Evolutionary conservation across 2,797 vertebrate genomes (phyloP), one percentile per base, ranked within the genome.

Genomic region (Loriculus beryllinus): DNA sequence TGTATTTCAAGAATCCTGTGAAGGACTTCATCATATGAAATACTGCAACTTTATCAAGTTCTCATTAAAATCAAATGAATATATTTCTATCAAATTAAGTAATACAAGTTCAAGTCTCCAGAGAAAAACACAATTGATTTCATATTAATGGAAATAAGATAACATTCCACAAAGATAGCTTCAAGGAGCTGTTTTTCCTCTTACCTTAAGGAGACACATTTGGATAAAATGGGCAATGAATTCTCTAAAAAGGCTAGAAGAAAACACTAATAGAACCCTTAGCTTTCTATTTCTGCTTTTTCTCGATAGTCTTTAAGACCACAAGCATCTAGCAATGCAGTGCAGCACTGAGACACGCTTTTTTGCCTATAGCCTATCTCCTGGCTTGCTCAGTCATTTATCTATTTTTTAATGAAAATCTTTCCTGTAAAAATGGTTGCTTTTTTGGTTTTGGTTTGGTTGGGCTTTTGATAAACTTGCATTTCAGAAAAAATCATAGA

Each of bases 341-440:
- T 37, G 26, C 10, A 75, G 42, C 28, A 86, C 52, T 10, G 14
- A 14, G 45, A 10, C 14, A 59, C 0, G 0, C 3, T 39, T 54
- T 60, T 45, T 47, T 83, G n/a, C n/a, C 43, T 39, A n/a, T 2
- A 54, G 20, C 3, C 0, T 40, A 35, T 23, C 42, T 77, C 60
- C 23, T 42, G 9, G 33, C 74, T 70, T 6, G 1, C 35, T 70
- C 35, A 48, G 37, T 26, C 26, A 78, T 40, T 63, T 63, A 67
- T 70, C 23, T 86, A 28, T 16, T 1, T 47, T 86, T 17, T 42
- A 67, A 71, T 31, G 6, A 78, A 83, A 88, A 88, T 8, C 3
- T 28, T 40, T 37, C 21, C 37, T 62, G 37, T 20, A 71, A 63
- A 92, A 84, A 59, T 6, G 5, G 6, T 25, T 57, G 4, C 0